phyloP scores from a whole-genome alignment of 23 tunicate genomes.

The Ascidia mentula region DNA sequence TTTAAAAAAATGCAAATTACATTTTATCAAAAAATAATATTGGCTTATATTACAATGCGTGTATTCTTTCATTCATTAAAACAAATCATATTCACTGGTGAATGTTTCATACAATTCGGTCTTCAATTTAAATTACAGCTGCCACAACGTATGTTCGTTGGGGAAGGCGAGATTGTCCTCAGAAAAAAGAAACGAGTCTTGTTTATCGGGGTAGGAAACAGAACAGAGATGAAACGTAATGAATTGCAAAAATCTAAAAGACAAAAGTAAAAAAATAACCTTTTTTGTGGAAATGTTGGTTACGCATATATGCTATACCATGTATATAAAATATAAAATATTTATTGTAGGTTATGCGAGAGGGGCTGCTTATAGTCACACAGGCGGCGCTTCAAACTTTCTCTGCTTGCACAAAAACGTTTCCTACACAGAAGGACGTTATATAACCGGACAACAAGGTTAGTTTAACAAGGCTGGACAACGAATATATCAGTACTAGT shows the following conservation, averaged over 20 bases:
- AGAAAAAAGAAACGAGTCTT: neutral
- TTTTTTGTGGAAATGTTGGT: neutral
- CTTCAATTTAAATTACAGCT: too few species aligned
- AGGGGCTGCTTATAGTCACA: neutral
- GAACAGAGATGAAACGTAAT: slow-evolving; percentile 13
- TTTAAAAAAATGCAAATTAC: too few species aligned
- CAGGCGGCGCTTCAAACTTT: neutral
- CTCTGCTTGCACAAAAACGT: neutral
- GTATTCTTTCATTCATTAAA: too few species aligned
- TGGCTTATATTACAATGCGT: too few species aligned
- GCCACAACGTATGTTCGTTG: neutral
- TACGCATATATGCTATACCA: too few species aligned
- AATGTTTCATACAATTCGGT: too few species aligned
- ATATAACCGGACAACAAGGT: neutral
- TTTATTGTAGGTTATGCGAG: neutral
- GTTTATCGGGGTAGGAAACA: neutral
- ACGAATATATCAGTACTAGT: neutral
- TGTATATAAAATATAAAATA: too few species aligned
- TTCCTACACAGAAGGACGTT: neutral
- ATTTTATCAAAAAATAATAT: too few species aligned
- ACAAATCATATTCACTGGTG: too few species aligned
- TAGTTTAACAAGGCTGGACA: neutral
- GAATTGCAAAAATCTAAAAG: neutral
- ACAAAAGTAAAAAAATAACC: neutral
- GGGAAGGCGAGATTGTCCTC: neutral